A percentile compares a stretch with the other conserved stretches of the same genome.
phyloP scores from a whole-genome alignment of 1,140 invertebrate genomes.

The Eulimnadia texana region DNA sequence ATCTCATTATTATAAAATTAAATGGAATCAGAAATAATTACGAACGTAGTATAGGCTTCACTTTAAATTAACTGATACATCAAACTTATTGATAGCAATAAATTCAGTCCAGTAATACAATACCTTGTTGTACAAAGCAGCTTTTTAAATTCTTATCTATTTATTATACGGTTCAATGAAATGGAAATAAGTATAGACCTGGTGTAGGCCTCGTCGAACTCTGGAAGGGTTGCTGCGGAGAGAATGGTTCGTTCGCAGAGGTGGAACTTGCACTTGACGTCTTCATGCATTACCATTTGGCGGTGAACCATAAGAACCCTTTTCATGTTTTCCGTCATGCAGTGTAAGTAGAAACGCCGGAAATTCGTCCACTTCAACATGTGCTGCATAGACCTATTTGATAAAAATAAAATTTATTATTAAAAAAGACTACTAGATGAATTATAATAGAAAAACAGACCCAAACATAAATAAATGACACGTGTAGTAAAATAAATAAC shows the following conservation, averaged over 20 bases:
- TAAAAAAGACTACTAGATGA: too few relatives aligned
- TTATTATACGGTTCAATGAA: too few relatives aligned
- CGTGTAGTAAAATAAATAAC: not conserved
- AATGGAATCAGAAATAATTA: too few relatives aligned
- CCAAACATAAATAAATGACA: too few relatives aligned
- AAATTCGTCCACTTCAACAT: constrained; percentile 75
- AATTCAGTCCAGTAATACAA: too few relatives aligned
- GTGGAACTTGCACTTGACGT: constrained; percentile 45
- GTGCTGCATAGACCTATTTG: constrained; percentile 51
- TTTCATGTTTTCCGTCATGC: constrained; percentile 82
- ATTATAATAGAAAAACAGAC: too few relatives aligned
- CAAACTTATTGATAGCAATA: too few relatives aligned
- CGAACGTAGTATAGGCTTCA: too few relatives aligned
- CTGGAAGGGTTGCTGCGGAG: constrained; percentile 64
- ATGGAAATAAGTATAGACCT: not conserved
- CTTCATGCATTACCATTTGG: constrained; percentile 53
- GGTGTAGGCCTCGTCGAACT: constrained; percentile 73
- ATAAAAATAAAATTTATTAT: not conserved
- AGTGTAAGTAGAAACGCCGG: constrained; percentile 68
- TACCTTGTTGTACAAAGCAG: too few relatives aligned
- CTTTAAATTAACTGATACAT: too few relatives aligned
- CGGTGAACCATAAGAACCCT: constrained; percentile 66
- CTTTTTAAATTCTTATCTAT: too few relatives aligned
- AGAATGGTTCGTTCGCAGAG: constrained; percentile 66
- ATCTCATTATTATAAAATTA: too few relatives aligned